phyloP scores from a whole-genome alignment of 2,797 vertebrate species.

The Lagodon rhomboides region DNA sequence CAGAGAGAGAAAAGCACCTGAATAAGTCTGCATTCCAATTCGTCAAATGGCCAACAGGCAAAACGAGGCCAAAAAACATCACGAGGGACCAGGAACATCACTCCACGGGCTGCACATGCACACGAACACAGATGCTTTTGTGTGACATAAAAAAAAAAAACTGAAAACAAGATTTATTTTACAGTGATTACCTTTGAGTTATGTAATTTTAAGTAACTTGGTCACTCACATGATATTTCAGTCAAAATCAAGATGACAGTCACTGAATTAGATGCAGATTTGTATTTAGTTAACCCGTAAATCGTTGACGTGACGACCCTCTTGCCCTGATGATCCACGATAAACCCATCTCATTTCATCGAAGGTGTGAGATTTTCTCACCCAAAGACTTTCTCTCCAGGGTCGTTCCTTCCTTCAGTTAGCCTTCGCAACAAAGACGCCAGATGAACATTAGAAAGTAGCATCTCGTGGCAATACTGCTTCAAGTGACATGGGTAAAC shows the following conservation, averaged over 20 bases:
- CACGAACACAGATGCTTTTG: background rate
- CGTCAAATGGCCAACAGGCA: background rate
- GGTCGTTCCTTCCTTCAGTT: conserved; percentile 3
- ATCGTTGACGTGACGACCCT: background rate
- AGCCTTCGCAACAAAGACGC: background rate
- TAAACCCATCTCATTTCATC: background rate
- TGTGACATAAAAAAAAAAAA: background rate
- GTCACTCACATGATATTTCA: conserved; percentile 1
- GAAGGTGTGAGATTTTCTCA: conserved; percentile 1
- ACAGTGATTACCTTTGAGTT: background rate
- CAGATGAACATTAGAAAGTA: background rate
- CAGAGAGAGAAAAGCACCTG: too few species aligned
- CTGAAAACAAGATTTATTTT: too few species aligned
- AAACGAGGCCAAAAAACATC: background rate
- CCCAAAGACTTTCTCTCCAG: background rate
- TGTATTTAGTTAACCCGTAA: background rate
- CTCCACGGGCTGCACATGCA: background rate
- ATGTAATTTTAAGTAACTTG: background rate
- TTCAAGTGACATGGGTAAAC: conserved; percentile 1
- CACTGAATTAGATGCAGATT: background rate
- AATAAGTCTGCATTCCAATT: background rate
- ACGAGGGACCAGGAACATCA: background rate
- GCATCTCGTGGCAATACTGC: background rate
- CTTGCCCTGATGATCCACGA: conserved; percentile 9
- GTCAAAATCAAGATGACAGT: background rate